phyloP scores from a whole-genome alignment of 64 coral and sea anemone genomes.

The Platygyra sinensis region DNA sequence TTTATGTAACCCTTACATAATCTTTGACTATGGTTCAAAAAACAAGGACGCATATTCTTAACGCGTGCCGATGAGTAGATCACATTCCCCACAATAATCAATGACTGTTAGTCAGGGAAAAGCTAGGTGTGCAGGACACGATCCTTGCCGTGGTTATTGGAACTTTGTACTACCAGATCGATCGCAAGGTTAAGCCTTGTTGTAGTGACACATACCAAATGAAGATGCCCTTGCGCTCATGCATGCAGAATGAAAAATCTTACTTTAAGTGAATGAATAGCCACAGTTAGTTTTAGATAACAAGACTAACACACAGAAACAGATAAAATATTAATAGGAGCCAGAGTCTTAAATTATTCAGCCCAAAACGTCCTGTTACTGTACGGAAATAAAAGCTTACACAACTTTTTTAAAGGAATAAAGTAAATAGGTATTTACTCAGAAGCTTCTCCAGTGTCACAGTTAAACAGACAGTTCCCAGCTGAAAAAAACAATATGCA shows the following conservation, averaged over 20 bases:
- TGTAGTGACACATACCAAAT: background rate
- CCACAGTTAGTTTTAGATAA: background rate
- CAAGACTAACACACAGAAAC: background rate
- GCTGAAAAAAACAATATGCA: slow-evolving; percentile 41
- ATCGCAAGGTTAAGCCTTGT: background rate
- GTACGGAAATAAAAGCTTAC: background rate
- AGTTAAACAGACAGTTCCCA: slow-evolving; percentile 67
- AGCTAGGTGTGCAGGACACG: background rate
- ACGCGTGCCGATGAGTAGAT: too few relatives aligned
- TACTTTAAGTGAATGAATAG: background rate
- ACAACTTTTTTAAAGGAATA: background rate
- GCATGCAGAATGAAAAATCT: background rate
- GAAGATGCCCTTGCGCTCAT: background rate
- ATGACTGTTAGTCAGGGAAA: too few relatives aligned
- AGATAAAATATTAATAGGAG: background rate
- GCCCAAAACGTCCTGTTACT: background rate
- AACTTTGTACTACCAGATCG: background rate
- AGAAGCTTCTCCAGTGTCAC: slow-evolving; percentile 57
- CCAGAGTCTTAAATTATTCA: background rate
- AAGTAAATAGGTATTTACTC: slow-evolving; percentile 29
- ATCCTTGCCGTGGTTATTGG: background rate
- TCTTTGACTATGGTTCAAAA: too few relatives aligned
- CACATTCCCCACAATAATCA: too few relatives aligned
- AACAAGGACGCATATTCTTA: too few relatives aligned
- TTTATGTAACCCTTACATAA: too few relatives aligned